Percentiles rank a stretch among this genome's conserved stretches.
These are phyloP conservation scores for Ia io DNA, from an alignment of 2,113 vertebrate species.

Conservation along the genomic window DNA sequence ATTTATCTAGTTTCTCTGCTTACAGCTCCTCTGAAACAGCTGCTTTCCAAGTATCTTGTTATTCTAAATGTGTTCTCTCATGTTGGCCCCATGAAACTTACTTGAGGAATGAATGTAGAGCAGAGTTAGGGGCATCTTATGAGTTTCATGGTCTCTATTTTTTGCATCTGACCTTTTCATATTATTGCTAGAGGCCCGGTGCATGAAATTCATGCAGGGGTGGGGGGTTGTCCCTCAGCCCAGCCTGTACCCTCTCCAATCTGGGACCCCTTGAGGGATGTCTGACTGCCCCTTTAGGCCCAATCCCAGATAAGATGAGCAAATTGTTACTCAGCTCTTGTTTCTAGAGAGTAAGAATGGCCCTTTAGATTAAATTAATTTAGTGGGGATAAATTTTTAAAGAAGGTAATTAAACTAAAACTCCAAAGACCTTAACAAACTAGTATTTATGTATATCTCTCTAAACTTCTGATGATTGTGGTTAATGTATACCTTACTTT, in stretches of 20 bases:
- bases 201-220: no score
- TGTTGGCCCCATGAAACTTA: not conserved
- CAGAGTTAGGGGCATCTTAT: not conserved
- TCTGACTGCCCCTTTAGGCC: no score
- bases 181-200: not conserved
- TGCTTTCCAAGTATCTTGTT: not conserved
- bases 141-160: not conserved
- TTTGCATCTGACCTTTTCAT: not conserved
- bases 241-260: no score
- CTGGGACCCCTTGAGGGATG: no score
- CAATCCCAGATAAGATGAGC: not conserved
- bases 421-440: not conserved
- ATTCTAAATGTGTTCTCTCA: not conserved
- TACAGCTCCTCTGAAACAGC: not conserved
- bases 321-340: not conserved
- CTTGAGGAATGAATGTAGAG: not conserved
- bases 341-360: not conserved
- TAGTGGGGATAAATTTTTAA: not conserved
- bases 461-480: not conserved
- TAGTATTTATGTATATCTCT: not conserved
- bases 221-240: no score
- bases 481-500: not conserved
- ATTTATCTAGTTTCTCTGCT: not conserved
- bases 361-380: not conserved
- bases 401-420: not conserved